Evolutionary conservation across 2,797 vertebrate genomes (phyloP).

Genomic region (Zenarchopterus dispar): DNA sequence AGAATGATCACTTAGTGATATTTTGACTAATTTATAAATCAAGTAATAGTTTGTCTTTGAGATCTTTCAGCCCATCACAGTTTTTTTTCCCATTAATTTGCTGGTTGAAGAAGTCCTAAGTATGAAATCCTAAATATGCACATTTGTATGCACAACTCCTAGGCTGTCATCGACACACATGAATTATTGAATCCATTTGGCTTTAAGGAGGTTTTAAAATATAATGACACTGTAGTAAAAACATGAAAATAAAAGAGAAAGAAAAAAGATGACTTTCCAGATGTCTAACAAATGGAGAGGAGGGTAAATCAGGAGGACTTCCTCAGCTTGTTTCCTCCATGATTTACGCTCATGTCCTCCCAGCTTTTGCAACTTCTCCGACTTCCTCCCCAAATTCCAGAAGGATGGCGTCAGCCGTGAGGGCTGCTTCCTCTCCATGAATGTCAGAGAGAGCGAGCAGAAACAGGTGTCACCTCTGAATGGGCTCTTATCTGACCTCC

Average conservation of each 20-base stretch:
- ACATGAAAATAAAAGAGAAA: neutral
- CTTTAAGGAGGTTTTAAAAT: conserved; percentile 1
- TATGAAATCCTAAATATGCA: too few species aligned
- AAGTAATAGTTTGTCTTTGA: too few species aligned
- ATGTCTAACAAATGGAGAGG: conserved; percentile 44
- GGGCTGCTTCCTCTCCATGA: conserved; percentile 3
- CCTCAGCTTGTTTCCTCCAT: conserved; percentile 49
- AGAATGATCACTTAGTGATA: too few species aligned
- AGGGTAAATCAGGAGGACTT: conserved; percentile 46
- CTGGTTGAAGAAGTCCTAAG: too few species aligned
- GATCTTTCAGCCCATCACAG: too few species aligned
- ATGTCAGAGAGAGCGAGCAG: conserved; percentile 27
- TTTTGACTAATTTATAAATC: too few species aligned
- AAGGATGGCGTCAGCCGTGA: conserved; percentile 36
- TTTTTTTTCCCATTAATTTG: too few species aligned
- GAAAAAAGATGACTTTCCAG: conserved; percentile 37
- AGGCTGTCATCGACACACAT: neutral
- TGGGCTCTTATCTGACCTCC: conserved; percentile 37
- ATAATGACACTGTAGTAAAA: neutral
- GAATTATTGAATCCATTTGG: neutral
- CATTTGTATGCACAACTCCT: too few species aligned
- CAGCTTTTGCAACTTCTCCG: conserved; percentile 33
- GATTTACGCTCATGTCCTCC: conserved; percentile 50
- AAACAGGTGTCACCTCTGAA: conserved; percentile 65
- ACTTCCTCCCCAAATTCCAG: conserved; percentile 60